Evolutionary conservation across 2,797 vertebrate species (phyloP).

Genomic region (Glyptemys insculpta): DNA sequence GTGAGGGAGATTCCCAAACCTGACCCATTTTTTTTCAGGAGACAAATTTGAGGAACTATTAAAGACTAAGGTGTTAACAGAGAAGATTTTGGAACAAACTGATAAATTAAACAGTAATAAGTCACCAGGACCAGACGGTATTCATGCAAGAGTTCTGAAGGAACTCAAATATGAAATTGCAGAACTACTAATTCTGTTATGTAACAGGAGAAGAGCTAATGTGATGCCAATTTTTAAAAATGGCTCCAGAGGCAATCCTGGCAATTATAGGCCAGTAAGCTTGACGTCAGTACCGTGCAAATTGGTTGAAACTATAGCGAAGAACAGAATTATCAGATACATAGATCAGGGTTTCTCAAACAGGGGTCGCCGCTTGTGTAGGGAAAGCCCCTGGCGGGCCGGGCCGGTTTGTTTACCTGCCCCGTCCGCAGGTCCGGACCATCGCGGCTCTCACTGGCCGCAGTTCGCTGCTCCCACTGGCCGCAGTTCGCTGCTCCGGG

Average conservation of each 20-base stretch:
- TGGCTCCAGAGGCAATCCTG: not conserved
- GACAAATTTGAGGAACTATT: not conserved
- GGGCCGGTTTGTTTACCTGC: too few relatives aligned
- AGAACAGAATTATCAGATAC: not conserved
- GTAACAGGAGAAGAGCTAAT: not conserved
- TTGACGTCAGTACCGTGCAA: not conserved
- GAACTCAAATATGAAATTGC: not conserved
- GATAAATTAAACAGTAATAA: not conserved
- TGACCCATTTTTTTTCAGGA: not conserved
- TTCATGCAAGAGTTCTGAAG: not conserved
- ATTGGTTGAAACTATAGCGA: not conserved
- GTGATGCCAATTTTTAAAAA: not conserved
- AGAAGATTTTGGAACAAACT: fast-evolving
- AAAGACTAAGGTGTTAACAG: too few relatives aligned
- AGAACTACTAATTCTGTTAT: not conserved
- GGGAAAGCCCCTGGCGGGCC: too few relatives aligned
- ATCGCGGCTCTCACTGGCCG: too few relatives aligned
- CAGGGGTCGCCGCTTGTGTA: too few relatives aligned
- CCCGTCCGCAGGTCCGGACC: too few relatives aligned
- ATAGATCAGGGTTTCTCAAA: not conserved
- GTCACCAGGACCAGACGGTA: not conserved
- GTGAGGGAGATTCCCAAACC: not conserved
- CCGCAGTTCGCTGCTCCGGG: too few relatives aligned
- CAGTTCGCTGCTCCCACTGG: too few relatives aligned
- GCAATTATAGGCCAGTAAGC: not conserved